Percentiles rank a stretch among this genome's conserved stretches.
phyloP scores from a whole-genome alignment of 23 tunicate genomes.

The Halocynthia aurantium region DNA sequence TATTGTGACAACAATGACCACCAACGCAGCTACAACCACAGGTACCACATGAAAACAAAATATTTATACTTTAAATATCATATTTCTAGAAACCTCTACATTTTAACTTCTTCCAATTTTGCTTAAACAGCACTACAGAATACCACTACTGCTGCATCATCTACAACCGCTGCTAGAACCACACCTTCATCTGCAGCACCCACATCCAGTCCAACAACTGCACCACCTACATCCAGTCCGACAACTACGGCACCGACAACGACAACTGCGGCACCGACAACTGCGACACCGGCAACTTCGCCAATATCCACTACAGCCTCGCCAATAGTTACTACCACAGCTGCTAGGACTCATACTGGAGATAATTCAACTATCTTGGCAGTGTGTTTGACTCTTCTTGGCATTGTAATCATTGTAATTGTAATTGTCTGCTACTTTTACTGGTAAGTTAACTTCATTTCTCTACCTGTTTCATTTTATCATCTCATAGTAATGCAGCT shows the following conservation, averaged over 20 bases:
- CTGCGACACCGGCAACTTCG: slow-evolving; percentile 1
- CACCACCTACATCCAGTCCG: neutral
- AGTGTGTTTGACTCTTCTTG: slow-evolving; percentile 21
- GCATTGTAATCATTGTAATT: slow-evolving; percentile 33
- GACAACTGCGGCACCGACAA: neutral
- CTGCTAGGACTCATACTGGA: neutral
- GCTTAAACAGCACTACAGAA: neutral
- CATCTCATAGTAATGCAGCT: no score
- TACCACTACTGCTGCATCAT: neutral
- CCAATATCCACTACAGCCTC: neutral
- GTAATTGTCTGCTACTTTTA: slow-evolving; percentile 38
- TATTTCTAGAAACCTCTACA: no score
- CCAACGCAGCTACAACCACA: no score
- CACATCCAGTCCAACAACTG: neutral
- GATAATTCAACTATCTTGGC: neutral
- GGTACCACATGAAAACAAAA: no score
- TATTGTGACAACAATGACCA: no score
- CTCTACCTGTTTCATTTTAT: no score
- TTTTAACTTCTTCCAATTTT: no score
- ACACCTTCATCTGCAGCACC: neutral
- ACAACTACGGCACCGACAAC: neutral
- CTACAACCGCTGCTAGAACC: slow-evolving; percentile 1
- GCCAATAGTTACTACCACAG: neutral
- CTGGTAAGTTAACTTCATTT: slow-evolving; percentile 20
- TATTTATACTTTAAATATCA: no score